Evolutionary conservation across 2,888 invertebrate species (phyloP).

Genomic region (Caenorhabditis doughertyi): DNA sequence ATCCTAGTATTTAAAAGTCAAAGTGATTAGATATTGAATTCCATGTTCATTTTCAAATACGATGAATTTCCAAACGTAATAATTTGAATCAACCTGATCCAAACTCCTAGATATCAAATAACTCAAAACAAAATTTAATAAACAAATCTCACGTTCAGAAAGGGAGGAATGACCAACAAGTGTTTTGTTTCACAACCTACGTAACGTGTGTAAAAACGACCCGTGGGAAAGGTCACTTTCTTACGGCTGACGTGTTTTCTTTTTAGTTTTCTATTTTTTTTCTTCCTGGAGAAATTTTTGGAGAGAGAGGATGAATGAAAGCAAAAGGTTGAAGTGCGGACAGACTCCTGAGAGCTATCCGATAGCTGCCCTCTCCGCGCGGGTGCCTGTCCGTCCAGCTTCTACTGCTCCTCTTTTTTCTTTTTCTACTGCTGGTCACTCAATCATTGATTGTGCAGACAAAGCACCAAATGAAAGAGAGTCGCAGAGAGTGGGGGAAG

Average conservation of each 20-base stretch:
- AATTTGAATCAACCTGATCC: too few species aligned
- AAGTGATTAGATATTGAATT: too few species aligned
- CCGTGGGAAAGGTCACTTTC: constrained; percentile 31
- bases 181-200: background rate
- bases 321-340: constrained; percentile 57
- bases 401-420: constrained; percentile 1
- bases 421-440: constrained; percentile 56
- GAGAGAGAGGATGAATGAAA: constrained; percentile 15
- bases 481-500: constrained; percentile 48
- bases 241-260: background rate
- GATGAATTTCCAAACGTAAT: background rate
- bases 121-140: constrained; percentile 2
- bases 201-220: constrained; percentile 23
- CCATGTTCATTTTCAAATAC: too few species aligned
- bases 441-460: constrained; percentile 63
- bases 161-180: too few species aligned
- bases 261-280: constrained; percentile 3
- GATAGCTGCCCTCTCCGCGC: constrained; percentile 57
- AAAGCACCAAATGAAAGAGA: constrained; percentile 49
- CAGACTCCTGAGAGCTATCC: constrained; percentile 56
- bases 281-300: constrained; percentile 35
- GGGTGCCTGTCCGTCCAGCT: constrained; percentile 35
- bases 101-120: background rate
- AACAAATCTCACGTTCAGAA: background rate
- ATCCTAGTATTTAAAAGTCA: too few species aligned